phyloP scores from a whole-genome alignment of 2,888 invertebrate genomes.

The Agonopterix subpropinquella region DNA sequence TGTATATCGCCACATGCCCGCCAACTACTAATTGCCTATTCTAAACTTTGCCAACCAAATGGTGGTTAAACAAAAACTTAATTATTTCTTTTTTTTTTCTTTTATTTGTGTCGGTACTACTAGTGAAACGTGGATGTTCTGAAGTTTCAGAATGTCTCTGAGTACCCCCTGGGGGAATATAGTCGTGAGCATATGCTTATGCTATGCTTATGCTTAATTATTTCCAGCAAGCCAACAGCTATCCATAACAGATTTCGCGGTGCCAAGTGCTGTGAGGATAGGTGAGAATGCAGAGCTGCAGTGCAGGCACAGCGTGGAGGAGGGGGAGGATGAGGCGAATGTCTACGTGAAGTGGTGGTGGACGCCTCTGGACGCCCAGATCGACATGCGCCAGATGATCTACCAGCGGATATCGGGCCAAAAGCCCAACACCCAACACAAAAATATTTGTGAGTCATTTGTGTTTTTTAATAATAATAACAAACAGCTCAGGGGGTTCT shows the following conservation, averaged over 20 bases:
- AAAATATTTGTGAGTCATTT: background rate
- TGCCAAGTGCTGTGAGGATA: slow-evolving; percentile 36
- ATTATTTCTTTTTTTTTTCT: too few species aligned
- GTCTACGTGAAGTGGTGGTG: slow-evolving; percentile 60
- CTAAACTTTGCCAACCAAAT: background rate
- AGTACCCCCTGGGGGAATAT: too few species aligned
- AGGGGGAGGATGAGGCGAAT: slow-evolving; percentile 24
- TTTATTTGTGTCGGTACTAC: too few species aligned
- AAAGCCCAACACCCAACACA: background rate
- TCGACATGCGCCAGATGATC: slow-evolving; percentile 28
- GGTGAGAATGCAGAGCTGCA: slow-evolving; percentile 40
- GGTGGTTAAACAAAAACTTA: background rate
- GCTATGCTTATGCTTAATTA: too few species aligned
- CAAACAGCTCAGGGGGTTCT: too few species aligned
- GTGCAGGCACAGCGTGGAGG: slow-evolving; percentile 33
- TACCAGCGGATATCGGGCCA: slow-evolving; percentile 41
- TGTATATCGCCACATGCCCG: background rate
- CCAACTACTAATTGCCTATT: background rate
- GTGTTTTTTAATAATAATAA: background rate
- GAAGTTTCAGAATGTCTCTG: too few species aligned
- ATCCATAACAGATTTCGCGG: slow-evolving; percentile 47
- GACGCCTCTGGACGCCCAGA: slow-evolving; percentile 28
- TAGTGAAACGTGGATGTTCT: too few species aligned
- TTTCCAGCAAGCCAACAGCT: slow-evolving; percentile 46
- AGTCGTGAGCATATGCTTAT: too few species aligned